phyloP scores from a whole-genome alignment of 2,888 invertebrate genomes.

The Luperina testacea region DNA sequence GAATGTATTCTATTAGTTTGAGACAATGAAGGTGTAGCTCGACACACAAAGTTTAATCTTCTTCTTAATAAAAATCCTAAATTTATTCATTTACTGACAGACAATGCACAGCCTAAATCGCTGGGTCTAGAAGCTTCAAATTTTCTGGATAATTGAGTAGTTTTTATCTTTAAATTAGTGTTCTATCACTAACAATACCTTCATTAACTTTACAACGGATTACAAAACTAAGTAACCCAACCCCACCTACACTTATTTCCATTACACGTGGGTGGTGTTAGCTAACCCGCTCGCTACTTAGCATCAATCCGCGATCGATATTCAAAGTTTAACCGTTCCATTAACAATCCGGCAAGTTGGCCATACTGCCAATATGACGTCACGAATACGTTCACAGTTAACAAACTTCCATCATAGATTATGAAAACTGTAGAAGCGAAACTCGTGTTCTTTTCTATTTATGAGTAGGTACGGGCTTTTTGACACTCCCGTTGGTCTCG shows the following conservation, averaged over 20 bases:
- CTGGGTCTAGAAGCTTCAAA: neutral
- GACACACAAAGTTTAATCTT: too few species aligned
- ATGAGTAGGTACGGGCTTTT: neutral
- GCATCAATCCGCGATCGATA: conserved; percentile 68
- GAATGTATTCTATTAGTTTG: neutral
- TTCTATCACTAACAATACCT: conserved; percentile 19
- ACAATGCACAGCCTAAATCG: too few species aligned
- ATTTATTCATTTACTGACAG: too few species aligned
- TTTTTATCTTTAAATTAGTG: conserved; percentile 5
- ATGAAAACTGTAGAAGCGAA: conserved; percentile 13
- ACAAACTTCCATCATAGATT: conserved; percentile 45
- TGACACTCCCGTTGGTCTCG: neutral
- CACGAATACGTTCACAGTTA: conserved; percentile 47
- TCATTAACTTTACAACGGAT: conserved; percentile 8
- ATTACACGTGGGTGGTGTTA: conserved; percentile 51
- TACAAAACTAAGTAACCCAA: conserved; percentile 24
- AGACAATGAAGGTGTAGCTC: neutral
- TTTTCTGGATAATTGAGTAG: too few species aligned
- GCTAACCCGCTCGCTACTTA: conserved; percentile 63
- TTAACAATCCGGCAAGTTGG: conserved; percentile 71
- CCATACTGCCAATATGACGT: conserved; percentile 51
- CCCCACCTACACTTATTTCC: conserved; percentile 19
- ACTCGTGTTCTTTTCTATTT: neutral
- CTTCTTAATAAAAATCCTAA: too few species aligned
- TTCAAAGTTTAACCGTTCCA: conserved; percentile 71